phyloP scores from a whole-genome alignment of 2,888 invertebrate genomes.

The Andrena minutula region DNA sequence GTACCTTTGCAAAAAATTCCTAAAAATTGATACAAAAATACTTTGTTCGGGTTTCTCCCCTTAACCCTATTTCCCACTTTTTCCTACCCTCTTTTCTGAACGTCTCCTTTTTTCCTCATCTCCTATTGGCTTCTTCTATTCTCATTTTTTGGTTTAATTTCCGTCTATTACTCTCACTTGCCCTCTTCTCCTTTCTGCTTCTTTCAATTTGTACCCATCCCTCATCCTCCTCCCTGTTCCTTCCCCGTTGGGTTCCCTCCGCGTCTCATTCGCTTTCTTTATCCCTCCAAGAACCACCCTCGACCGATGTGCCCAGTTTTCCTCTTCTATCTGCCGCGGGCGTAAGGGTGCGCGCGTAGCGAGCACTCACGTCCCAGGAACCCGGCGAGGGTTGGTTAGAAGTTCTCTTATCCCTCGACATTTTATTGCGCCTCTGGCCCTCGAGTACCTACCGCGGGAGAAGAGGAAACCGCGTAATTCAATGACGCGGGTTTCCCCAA shows the following conservation, averaged over 20 bases:
- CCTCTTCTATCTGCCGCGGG: slow-evolving; percentile 55
- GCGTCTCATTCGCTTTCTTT: slow-evolving; percentile 19
- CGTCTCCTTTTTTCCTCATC: not conserved
- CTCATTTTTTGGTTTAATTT: not conserved
- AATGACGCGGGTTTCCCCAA: slow-evolving; percentile 46
- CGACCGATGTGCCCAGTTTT: slow-evolving; percentile 60
- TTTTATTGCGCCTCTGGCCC: slow-evolving; percentile 60
- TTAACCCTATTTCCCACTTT: not conserved
- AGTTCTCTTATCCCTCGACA: slow-evolving; percentile 59
- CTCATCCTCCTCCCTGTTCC: slow-evolving; percentile 1
- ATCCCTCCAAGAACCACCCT: slow-evolving; percentile 37
- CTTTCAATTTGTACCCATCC: slow-evolving; percentile 22
- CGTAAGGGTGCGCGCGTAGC: slow-evolving; percentile 68
- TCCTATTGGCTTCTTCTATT: not conserved
- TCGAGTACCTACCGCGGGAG: slow-evolving; percentile 34
- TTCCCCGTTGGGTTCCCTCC: slow-evolving; percentile 6
- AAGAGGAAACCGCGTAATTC: slow-evolving; percentile 66
- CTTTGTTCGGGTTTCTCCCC: too few species aligned
- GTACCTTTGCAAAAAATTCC: too few species aligned
- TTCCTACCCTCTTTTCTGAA: not conserved
- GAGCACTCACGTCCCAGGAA: slow-evolving; percentile 56
- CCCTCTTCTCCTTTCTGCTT: slow-evolving; percentile 19
- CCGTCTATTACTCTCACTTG: not conserved
- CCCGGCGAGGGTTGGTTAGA: slow-evolving; percentile 56
- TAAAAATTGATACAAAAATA: too few species aligned